These are phyloP conservation scores for Centrocercus urophasianus DNA, from an alignment of 2,113 vertebrate genomes.

Conservation along the genomic window DNA sequence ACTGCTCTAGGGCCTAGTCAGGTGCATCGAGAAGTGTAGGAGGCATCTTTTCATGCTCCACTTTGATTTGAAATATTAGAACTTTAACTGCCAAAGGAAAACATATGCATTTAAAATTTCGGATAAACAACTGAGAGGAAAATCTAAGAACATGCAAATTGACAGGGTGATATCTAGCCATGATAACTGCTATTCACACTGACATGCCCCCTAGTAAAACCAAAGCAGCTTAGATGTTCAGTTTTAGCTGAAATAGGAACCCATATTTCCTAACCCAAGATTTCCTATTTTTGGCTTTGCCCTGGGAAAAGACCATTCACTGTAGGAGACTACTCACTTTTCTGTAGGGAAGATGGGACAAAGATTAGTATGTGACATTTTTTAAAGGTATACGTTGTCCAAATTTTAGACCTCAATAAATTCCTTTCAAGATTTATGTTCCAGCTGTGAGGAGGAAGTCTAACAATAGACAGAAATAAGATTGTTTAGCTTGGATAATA, in stretches of 20 bases:
- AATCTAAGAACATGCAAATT: background rate
- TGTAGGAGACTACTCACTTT: background rate
- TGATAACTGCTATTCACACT: background rate
- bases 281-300: background rate
- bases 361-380: background rate
- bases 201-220: background rate
- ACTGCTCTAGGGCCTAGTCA: background rate
- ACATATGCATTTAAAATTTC: background rate
- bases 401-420: background rate
- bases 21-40: background rate
- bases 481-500: background rate
- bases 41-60: background rate
- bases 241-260: background rate
- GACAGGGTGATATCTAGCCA: background rate
- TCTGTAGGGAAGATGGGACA: background rate
- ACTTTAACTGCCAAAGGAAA: background rate
- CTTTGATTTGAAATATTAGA: conserved; percentile 1
- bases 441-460: background rate
- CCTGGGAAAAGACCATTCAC: background rate
- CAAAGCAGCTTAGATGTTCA: background rate
- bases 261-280: background rate
- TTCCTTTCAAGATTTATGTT: background rate
- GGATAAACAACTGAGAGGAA: background rate
- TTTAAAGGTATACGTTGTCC: background rate
- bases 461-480: background rate